Evolutionary conservation across 2,797 vertebrate species (phyloP).

Genomic region (Gambelia wislizenii): DNA sequence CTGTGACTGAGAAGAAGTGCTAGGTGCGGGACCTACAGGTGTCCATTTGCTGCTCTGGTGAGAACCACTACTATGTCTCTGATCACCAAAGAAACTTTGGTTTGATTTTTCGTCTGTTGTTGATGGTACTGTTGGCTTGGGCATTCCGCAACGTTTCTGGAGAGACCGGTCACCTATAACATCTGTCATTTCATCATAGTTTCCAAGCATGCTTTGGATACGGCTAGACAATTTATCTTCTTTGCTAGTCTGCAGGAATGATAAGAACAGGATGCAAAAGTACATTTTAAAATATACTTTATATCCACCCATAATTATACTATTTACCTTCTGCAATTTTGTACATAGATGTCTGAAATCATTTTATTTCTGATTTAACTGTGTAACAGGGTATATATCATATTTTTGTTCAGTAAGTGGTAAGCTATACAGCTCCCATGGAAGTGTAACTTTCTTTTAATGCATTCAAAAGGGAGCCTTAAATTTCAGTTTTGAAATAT

Average conservation of each 20-base stretch:
- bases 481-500: not conserved
- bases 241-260: constrained; percentile 88
- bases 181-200: constrained; percentile 99
- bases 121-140: constrained; percentile 87
- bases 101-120: constrained; percentile 91
- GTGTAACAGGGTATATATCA: not conserved
- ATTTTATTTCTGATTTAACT: not conserved
- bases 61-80: constrained; percentile 82
- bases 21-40: constrained; percentile 91
- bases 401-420: not conserved
- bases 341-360: not conserved
- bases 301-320: not conserved
- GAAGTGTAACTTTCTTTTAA: not conserved
- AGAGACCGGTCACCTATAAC: constrained; percentile 92
- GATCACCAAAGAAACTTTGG: constrained; percentile 88
- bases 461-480: not conserved
- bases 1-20: constrained; percentile 89
- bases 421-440: not conserved
- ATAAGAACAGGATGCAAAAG: not conserved
- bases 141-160: constrained; percentile 87
- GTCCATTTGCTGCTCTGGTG: constrained; percentile 98
- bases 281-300: constrained; percentile 51
- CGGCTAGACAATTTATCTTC: constrained; percentile 98
- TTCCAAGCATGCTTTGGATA: constrained; percentile 99
- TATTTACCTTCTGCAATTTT: fast-evolving